Conservation (phyloP, 2,113 vertebrate genomes). For the Apodemus speciosus region DNA sequence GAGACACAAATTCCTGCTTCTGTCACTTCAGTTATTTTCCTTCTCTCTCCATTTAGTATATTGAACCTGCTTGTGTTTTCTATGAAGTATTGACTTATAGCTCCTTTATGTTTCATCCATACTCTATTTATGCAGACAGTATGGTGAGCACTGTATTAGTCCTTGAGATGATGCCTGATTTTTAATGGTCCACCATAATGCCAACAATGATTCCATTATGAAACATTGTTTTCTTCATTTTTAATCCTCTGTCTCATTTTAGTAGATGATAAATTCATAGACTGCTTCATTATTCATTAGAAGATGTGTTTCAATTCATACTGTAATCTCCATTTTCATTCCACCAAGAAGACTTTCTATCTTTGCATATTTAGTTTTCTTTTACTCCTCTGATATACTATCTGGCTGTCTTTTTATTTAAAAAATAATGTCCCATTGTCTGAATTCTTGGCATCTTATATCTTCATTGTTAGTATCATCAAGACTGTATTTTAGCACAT, state of each 20-base stretch:
- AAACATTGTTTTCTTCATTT: background rate
- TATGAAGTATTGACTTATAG: background rate
- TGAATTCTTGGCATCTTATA: background rate
- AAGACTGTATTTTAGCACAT: background rate
- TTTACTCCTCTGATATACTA: background rate
- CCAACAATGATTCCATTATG: background rate
- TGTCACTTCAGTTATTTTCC: background rate
- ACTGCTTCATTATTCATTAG: background rate
- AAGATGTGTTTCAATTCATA: background rate
- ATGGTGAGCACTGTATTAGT: background rate
- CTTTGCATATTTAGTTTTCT: background rate
- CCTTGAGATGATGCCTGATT: background rate
- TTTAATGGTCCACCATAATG: background rate
- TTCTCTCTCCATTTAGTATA: background rate
- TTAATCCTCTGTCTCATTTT: background rate
- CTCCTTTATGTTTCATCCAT: background rate
- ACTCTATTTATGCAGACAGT: background rate
- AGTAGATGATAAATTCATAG: background rate
- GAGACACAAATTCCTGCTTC: background rate
- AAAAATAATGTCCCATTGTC: background rate
- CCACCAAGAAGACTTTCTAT: background rate
- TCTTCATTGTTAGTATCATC: background rate
- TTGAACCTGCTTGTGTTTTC: background rate
- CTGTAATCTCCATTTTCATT: constrained; percentile 2
- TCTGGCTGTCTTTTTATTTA: background rate